A percentile compares a stretch with the other conserved stretches of the same genome.
Conservation (phyloP, 2,113 vertebrate genomes). For the Sula dactylatra region DNA sequence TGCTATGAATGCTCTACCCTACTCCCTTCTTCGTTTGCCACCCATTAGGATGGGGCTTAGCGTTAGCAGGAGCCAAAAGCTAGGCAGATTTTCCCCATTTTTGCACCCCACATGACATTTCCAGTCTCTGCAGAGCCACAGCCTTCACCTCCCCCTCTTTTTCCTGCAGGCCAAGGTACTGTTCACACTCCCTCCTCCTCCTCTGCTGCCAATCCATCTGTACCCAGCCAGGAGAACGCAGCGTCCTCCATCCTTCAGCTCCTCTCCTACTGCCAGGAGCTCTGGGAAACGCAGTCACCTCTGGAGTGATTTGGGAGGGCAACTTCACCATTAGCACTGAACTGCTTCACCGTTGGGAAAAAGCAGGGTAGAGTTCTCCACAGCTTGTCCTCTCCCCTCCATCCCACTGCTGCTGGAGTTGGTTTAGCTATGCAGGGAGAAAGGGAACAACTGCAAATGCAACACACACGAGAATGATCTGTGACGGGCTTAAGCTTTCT, state of each 20-base stretch:
- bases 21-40: not conserved
- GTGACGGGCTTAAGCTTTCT: not conserved
- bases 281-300: not conserved
- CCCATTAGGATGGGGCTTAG: not conserved
- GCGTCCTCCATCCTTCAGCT: not conserved
- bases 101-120: conserved; percentile 59
- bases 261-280: not conserved
- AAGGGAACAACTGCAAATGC: not conserved
- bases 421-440: not conserved
- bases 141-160: not conserved
- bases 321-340: not conserved
- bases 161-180: not conserved
- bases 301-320: not conserved
- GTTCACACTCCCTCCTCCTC: conserved; percentile 35
- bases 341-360: accelerated
- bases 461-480: accelerated
- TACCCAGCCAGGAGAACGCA: not conserved
- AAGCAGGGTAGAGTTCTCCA: not conserved
- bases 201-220: conserved; percentile 26
- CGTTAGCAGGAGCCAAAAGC: not conserved
- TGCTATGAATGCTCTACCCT: not conserved
- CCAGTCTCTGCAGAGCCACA: conserved; percentile 51
- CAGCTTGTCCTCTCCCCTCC: not conserved
- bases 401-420: not conserved
- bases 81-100: conserved; percentile 25